These are phyloP conservation scores for Sciurus niger DNA, from an alignment of 2,113 vertebrate genomes.

Conservation along the genomic window DNA sequence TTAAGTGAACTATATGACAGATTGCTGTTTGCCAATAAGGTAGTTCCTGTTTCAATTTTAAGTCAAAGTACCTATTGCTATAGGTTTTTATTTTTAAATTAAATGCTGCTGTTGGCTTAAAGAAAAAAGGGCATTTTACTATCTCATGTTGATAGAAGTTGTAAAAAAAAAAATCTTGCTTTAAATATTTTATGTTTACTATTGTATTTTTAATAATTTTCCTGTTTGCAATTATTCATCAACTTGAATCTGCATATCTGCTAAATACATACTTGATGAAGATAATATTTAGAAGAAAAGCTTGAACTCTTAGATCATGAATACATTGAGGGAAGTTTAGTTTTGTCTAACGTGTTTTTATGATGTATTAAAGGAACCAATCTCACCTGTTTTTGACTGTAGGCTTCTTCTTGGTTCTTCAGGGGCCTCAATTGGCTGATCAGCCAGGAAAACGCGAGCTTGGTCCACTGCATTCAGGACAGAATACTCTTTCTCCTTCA, in stretches of 20 bases:
- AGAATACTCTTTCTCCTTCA: conserved; percentile 95
- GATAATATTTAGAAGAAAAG: neutral
- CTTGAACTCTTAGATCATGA: neutral
- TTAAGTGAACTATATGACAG: neutral
- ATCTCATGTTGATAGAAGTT: neutral
- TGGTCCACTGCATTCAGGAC: conserved; percentile 95
- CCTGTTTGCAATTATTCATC: neutral
- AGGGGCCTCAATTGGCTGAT: conserved; percentile 97
- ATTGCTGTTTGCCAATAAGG: neutral
- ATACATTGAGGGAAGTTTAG: neutral
- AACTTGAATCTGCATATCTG: neutral
- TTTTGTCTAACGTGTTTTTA: neutral
- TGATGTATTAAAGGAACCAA: neutral
- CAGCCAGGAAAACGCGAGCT: conserved; percentile 96
- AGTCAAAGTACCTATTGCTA: neutral
- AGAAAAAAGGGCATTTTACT: neutral
- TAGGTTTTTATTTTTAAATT: conserved; percentile 6
- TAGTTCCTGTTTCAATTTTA: conserved; percentile 25
- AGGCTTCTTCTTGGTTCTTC: conserved; percentile 95
- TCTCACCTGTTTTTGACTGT: conserved; percentile 94
- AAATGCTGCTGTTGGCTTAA: neutral
- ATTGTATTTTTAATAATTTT: conserved; percentile 12
- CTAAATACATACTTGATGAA: conserved; percentile 19
- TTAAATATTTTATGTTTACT: conserved; percentile 24
- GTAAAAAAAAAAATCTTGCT: neutral